Evolutionary conservation across 2,113 vertebrate genomes (phyloP).

Genomic region (Prolemur simus): DNA sequence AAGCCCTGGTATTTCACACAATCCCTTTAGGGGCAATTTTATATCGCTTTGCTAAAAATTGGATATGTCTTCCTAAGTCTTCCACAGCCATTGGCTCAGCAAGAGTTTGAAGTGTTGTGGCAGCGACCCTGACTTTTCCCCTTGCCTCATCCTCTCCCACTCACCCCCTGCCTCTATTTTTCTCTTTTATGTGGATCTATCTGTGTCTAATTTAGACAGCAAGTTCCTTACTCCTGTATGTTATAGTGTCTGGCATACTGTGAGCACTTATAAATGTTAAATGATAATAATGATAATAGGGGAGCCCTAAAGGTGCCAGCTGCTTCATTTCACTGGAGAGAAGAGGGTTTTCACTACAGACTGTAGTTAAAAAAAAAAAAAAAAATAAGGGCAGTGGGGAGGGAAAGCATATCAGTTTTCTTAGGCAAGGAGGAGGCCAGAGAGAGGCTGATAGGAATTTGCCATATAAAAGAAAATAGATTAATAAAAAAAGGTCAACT

Average conservation of each 20-base stretch:
- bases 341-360: conserved; percentile 47
- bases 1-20: conserved; percentile 32
- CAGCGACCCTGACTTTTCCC: conserved; percentile 29
- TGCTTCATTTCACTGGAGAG: conserved; percentile 60
- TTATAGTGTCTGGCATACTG: conserved; percentile 43
- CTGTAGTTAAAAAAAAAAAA: conserved; percentile 18
- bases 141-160: conserved; percentile 24
- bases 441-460: neutral
- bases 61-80: conserved; percentile 48
- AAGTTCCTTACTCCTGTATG: conserved; percentile 40
- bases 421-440: neutral
- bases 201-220: conserved; percentile 70
- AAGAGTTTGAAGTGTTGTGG: conserved; percentile 60
- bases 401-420: neutral
- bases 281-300: conserved; percentile 61
- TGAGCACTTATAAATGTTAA: conserved; percentile 61
- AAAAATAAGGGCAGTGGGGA: neutral
- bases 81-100: conserved; percentile 51
- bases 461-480: neutral
- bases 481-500: neutral
- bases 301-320: conserved; percentile 59
- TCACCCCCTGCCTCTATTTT: conserved; percentile 57
- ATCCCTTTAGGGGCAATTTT: conserved; percentile 60
- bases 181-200: conserved; percentile 62
- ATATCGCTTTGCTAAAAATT: conserved; percentile 59